phyloP scores from a whole-genome alignment of 2,113 vertebrate species.

The Caranx melampygus region DNA sequence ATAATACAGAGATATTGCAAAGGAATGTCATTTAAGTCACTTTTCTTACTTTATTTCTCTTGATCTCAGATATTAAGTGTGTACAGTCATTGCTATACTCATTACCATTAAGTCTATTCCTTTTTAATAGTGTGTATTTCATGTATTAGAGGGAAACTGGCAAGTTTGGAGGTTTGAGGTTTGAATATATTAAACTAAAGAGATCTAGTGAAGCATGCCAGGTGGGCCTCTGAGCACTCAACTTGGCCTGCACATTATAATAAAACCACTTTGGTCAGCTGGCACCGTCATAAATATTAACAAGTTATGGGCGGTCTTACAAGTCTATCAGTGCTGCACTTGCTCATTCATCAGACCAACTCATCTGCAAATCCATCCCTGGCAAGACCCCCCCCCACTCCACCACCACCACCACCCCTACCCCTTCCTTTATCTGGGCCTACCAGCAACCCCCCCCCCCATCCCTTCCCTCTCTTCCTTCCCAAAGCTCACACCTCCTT shows the following conservation, averaged over 20 bases:
- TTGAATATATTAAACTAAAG: constrained; percentile 41
- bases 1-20: not conserved
- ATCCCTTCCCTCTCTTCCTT: constrained; percentile 25
- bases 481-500: constrained; percentile 60
- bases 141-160: constrained; percentile 7
- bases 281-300: constrained; percentile 74
- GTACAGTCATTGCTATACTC: constrained; percentile 5
- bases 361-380: constrained; percentile 76
- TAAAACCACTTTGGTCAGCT: constrained; percentile 70
- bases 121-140: constrained; percentile 33
- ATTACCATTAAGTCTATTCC: not conserved
- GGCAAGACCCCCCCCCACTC: constrained; percentile 67
- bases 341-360: constrained; percentile 71
- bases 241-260: constrained; percentile 49
- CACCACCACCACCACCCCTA: constrained; percentile 66
- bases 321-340: constrained; percentile 68
- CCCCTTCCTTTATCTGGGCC: not conserved
- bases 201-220: constrained; percentile 28
- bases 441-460: not conserved
- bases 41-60: constrained; percentile 2
- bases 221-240: constrained; percentile 39
- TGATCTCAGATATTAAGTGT: not conserved
- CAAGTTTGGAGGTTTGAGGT: not conserved
- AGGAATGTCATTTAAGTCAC: not conserved
- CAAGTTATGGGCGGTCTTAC: constrained; percentile 62